These are phyloP conservation scores for Oryzias woworae DNA, from an alignment of 2,113 vertebrate genomes.

Conservation along the genomic window DNA sequence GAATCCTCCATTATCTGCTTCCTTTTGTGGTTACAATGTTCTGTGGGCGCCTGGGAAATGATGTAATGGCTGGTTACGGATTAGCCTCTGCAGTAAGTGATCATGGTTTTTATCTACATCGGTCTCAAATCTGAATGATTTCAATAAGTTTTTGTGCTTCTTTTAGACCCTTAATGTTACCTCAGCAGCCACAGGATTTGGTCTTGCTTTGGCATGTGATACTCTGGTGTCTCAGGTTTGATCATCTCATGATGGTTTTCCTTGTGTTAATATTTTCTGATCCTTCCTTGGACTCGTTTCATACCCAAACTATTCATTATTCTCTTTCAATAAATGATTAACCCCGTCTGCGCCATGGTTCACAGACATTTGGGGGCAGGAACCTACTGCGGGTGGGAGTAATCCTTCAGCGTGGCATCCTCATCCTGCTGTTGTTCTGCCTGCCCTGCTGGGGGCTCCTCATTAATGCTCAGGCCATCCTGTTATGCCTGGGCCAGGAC, in stretches of 20 bases:
- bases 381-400: constrained; percentile 79
- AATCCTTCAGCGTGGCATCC: constrained; percentile 83
- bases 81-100: constrained; percentile 83
- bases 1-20: constrained; percentile 86
- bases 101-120: not conserved
- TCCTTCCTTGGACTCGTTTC: not conserved
- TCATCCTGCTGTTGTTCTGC: constrained; percentile 88
- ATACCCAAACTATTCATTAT: not conserved
- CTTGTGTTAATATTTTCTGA: not conserved
- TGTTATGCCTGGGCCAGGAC: constrained; percentile 84
- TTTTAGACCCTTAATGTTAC: constrained; percentile 86
- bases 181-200: constrained; percentile 82
- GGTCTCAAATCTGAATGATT: not conserved
- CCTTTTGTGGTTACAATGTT: constrained; percentile 90
- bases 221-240: constrained; percentile 90
- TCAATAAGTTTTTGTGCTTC: constrained; percentile 18
- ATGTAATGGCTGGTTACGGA: constrained; percentile 85
- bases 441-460: constrained; percentile 92
- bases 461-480: constrained; percentile 83
- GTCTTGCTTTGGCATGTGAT: constrained; percentile 86
- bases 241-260: not conserved
- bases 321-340: constrained; percentile 7
- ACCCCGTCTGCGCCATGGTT: constrained; percentile 14
- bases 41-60: constrained; percentile 89
- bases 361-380: constrained; percentile 84